phyloP scores from a whole-genome alignment of 2,797 vertebrate genomes.

The Pygocentrus nattereri region DNA sequence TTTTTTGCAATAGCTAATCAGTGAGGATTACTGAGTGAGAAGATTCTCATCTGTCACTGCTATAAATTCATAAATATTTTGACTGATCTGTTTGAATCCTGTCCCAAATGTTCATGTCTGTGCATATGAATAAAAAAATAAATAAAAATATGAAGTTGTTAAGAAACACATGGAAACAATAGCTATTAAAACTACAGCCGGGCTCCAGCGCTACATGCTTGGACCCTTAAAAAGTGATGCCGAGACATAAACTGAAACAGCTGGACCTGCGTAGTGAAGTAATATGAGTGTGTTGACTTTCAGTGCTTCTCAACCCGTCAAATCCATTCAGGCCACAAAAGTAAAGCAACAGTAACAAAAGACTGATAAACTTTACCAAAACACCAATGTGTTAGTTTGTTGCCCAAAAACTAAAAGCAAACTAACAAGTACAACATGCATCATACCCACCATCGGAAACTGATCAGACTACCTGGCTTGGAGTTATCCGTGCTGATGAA shows the following conservation, averaged over 20 bases:
- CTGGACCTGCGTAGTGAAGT: not conserved
- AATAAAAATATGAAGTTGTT: not conserved
- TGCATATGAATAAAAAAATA: not conserved
- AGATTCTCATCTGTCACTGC: not conserved
- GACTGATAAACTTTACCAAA: not conserved
- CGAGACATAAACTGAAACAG: not conserved
- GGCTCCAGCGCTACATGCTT: not conserved
- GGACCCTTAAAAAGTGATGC: not conserved
- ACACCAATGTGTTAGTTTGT: not conserved
- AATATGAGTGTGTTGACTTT: not conserved
- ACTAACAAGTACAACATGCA: not conserved
- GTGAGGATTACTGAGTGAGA: not conserved
- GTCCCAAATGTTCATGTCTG: not conserved
- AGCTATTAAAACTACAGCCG: not conserved
- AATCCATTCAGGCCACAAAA: not conserved
- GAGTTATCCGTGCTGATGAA: constrained; percentile 3
- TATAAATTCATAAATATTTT: not conserved
- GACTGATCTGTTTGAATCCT: constrained; percentile 6
- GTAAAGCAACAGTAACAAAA: not conserved
- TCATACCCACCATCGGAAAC: constrained; percentile 21
- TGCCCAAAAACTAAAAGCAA: too few relatives aligned
- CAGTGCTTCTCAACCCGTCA: not conserved
- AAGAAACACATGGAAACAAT: not conserved
- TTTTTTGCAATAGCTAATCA: not conserved
- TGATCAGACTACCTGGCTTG: constrained; percentile 16